Evolutionary conservation across 2,797 vertebrate genomes (phyloP).

Genomic region (Enteromius unitaeniatus): DNA sequence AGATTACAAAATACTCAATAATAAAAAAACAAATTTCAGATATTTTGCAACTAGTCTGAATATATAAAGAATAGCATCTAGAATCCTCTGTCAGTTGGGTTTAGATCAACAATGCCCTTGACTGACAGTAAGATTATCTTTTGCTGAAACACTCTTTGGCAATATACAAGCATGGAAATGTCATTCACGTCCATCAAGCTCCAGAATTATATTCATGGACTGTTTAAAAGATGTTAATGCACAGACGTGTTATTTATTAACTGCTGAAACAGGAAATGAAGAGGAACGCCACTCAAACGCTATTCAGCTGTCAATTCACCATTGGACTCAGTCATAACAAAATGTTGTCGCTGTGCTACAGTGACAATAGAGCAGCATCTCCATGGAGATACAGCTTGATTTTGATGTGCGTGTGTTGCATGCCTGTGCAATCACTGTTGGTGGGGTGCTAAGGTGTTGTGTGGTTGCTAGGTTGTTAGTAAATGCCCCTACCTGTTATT

Average conservation of each 20-base stretch:
- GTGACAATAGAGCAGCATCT: conserved; percentile 52
- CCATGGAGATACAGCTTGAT: conserved; percentile 52
- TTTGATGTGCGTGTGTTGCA: conserved; percentile 21
- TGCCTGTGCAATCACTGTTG: neutral
- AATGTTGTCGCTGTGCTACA: conserved; percentile 34
- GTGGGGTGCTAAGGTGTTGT: neutral
- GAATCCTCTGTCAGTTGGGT: conserved; percentile 51
- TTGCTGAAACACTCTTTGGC: conserved; percentile 56
- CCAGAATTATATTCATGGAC: conserved; percentile 43
- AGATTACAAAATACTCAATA: conserved; percentile 31
- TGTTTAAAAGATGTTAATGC: conserved; percentile 55
- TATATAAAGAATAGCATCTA: conserved; percentile 37
- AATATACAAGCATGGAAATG: conserved; percentile 59
- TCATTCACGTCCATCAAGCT: conserved; percentile 58
- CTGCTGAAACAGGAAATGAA: conserved; percentile 57
- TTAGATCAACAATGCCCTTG: conserved; percentile 58
- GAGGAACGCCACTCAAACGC: conserved; percentile 54
- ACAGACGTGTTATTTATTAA: conserved; percentile 55
- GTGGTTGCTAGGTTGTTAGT: conserved; percentile 1
- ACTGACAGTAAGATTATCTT: conserved; percentile 56
- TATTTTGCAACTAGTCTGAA: conserved; percentile 37
- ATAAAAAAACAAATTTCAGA: neutral
- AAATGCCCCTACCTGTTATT: neutral
- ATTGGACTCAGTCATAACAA: conserved; percentile 57
- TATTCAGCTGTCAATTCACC: conserved; percentile 59